Conservation (phyloP, 1,140 invertebrate genomes). For the Plectrocnemia conspersa region DNA sequence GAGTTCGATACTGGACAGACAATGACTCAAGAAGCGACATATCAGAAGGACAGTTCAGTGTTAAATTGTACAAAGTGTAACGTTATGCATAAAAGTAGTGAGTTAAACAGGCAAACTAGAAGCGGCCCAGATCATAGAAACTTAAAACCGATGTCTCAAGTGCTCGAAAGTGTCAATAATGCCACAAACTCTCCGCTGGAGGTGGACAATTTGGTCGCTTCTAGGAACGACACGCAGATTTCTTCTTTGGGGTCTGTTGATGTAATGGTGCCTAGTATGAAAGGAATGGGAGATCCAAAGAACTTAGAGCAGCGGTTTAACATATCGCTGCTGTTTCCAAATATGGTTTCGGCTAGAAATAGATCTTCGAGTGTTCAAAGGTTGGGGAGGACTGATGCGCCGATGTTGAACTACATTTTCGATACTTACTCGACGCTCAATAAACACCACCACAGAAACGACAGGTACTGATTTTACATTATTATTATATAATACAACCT, state of each 20-base stretch:
- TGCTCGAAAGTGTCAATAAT: slow-evolving; percentile 7
- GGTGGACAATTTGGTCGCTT: slow-evolving; percentile 8
- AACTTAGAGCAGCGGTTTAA: slow-evolving; percentile 1
- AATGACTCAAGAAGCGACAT: too few species aligned
- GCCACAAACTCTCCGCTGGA: not conserved
- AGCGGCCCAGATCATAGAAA: slow-evolving; percentile 1
- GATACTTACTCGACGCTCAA: slow-evolving; percentile 62
- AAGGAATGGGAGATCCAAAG: slow-evolving; percentile 1
- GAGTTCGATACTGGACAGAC: too few species aligned
- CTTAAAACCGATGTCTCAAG: slow-evolving; percentile 9
- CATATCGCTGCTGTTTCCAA: not conserved
- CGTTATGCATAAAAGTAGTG: not conserved
- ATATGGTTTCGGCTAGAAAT: not conserved
- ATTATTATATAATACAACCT: too few species aligned
- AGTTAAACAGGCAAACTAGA: not conserved
- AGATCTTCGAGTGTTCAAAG: slow-evolving; percentile 30
- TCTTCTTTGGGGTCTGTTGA: slow-evolving; percentile 30
- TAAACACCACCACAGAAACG: slow-evolving; percentile 60
- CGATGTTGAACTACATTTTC: slow-evolving; percentile 69
- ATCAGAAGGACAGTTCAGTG: slow-evolving; percentile 2
- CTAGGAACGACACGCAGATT: slow-evolving; percentile 21
- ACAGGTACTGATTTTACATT: too few species aligned
- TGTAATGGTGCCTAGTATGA: slow-evolving; percentile 23
- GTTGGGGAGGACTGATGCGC: slow-evolving; percentile 57
- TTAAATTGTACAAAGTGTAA: slow-evolving; percentile 1